A percentile compares a stretch with the other conserved stretches of the same genome.
Conservation (phyloP, 2,888 invertebrate genomes). For the Apomyelois bistriatella region DNA sequence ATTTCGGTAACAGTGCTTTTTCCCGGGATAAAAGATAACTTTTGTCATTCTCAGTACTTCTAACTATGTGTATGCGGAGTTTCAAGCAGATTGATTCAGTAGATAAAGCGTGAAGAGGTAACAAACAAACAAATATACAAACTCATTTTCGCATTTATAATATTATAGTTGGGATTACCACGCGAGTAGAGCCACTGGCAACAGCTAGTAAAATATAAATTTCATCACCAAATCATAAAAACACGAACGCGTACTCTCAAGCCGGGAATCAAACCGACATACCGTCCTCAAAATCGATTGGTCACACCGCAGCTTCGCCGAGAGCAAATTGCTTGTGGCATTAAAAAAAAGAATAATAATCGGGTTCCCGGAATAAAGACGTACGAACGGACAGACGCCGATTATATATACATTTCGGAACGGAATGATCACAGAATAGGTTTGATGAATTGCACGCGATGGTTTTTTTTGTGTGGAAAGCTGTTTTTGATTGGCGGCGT, state of each 20-base stretch:
- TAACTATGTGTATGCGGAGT: too few relatives aligned
- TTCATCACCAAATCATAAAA: slow-evolving; percentile 5
- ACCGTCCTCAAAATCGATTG: slow-evolving; percentile 47
- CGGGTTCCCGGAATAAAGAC: slow-evolving; percentile 26
- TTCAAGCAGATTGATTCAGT: too few relatives aligned
- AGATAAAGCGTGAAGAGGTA: too few relatives aligned
- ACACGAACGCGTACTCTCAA: slow-evolving; percentile 4
- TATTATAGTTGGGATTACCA: too few relatives aligned
- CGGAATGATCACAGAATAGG: slow-evolving; percentile 2
- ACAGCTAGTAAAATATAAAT: neutral
- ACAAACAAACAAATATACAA: too few relatives aligned
- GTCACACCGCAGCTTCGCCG: slow-evolving; percentile 31
- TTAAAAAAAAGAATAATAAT: slow-evolving; percentile 22
- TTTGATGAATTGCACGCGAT: slow-evolving; percentile 7
- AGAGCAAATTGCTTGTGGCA: slow-evolving; percentile 22
- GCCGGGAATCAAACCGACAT: slow-evolving; percentile 33
- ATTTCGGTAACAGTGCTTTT: too few relatives aligned
- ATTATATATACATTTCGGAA: slow-evolving; percentile 9
- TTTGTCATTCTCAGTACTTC: too few relatives aligned
- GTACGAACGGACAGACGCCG: slow-evolving; percentile 7
- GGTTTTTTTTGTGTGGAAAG: neutral
- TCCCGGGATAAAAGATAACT: too few relatives aligned
- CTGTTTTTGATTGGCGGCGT: neutral
- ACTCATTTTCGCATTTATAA: too few relatives aligned
- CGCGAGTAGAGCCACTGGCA: too few relatives aligned